Evolutionary conservation across 2,888 invertebrate genomes (phyloP).

Genomic region (Exocentrus adspersus): DNA sequence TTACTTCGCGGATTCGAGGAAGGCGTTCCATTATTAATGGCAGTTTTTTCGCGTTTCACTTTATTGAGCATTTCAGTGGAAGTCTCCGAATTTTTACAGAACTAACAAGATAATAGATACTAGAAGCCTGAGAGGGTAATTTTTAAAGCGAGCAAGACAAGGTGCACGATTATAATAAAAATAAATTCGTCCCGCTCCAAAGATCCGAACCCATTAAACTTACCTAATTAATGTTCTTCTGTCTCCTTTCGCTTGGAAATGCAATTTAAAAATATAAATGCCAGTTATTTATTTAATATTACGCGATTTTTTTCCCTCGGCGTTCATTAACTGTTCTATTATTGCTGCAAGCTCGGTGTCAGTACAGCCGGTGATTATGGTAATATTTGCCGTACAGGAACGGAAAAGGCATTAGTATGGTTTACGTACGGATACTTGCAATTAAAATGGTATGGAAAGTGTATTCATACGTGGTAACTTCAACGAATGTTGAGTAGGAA

Average conservation of each 20-base stretch:
- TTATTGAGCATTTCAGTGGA: background rate
- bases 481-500: background rate
- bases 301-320: constrained; percentile 30
- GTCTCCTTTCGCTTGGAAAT: constrained; percentile 33
- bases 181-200: constrained; percentile 12
- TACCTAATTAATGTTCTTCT: constrained; percentile 36
- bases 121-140: constrained; percentile 4
- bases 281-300: constrained; percentile 32
- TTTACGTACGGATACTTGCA: background rate
- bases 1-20: background rate
- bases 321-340: constrained; percentile 29
- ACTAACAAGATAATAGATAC: background rate
- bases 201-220: constrained; percentile 7
- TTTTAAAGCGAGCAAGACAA: background rate
- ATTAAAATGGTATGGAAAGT: background rate
- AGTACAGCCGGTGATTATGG: constrained; percentile 12
- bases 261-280: constrained; percentile 39
- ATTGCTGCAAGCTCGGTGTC: constrained; percentile 16
- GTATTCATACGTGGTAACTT: background rate
- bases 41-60: background rate
- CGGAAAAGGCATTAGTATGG: constrained; percentile 5
- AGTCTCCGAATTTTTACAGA: background rate
- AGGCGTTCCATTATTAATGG: background rate
- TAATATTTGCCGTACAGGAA: constrained; percentile 6
- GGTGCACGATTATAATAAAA: background rate